Percentiles rank a stretch among this genome's conserved stretches.
Evolutionary conservation across 1,140 invertebrate genomes (phyloP).

Genomic region (Caerostris darwini): DNA sequence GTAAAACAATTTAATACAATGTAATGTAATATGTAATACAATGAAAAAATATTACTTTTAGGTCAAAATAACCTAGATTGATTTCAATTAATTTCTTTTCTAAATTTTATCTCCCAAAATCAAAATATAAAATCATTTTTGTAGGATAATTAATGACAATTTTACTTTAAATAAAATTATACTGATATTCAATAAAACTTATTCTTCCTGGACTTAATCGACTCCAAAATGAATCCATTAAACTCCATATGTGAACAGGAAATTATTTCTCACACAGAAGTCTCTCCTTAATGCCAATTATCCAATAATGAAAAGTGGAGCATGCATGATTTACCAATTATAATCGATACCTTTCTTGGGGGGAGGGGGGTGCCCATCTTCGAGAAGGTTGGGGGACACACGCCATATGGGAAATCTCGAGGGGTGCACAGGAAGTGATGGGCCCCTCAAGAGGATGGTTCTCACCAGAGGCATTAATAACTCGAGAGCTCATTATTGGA

Average conservation of each 20-base stretch:
- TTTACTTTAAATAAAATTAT: background rate
- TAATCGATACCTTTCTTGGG: background rate
- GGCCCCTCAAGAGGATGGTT: slow-evolving; percentile 31
- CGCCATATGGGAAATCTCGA: slow-evolving; percentile 59
- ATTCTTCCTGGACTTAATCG: background rate
- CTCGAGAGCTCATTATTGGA: background rate
- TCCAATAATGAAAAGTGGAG: background rate
- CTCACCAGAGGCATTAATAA: slow-evolving; percentile 46
- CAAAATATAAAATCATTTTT: too few species aligned
- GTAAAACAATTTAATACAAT: too few species aligned
- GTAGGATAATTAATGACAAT: background rate
- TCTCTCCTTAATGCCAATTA: background rate
- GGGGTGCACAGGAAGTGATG: slow-evolving; percentile 24
- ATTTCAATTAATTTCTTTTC: too few species aligned
- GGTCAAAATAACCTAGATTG: too few species aligned
- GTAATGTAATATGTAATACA: too few species aligned
- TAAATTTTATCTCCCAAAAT: too few species aligned
- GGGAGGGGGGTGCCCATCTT: background rate
- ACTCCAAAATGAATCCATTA: background rate
- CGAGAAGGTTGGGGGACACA: background rate
- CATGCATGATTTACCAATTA: slow-evolving; percentile 29
- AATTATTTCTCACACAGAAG: background rate
- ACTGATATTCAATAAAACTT: background rate
- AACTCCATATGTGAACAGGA: background rate
- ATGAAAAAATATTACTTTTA: too few species aligned